A percentile compares a stretch with the other conserved stretches of the same genome.
These are phyloP conservation scores for Catalaphyllia jardinei DNA, from an alignment of 64 coral and sea anemone genomes.

Conservation along the genomic window DNA sequence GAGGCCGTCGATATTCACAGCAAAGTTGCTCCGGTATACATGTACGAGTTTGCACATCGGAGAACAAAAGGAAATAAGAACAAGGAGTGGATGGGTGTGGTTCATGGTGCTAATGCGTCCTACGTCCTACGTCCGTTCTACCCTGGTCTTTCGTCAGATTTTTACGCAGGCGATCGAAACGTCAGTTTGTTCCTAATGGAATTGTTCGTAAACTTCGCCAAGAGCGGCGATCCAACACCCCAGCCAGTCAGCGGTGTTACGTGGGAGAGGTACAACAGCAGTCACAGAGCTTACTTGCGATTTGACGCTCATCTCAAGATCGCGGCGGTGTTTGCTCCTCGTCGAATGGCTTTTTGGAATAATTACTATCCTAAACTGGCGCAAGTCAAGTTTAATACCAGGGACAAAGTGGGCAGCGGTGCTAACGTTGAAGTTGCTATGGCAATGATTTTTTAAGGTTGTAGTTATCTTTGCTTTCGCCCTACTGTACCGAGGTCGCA, in stretches of 20 bases:
- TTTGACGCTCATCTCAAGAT: conserved; percentile 24
- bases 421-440: not conserved
- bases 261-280: conserved; percentile 34
- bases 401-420: not conserved
- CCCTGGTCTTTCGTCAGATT: conserved; percentile 7
- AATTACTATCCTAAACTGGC: conserved; percentile 53
- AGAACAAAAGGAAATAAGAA: conserved; percentile 46
- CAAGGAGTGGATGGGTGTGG: conserved; percentile 57
- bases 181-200: conserved; percentile 54
- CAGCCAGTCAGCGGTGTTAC: conserved; percentile 23
- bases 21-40: conserved; percentile 34
- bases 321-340: conserved; percentile 8
- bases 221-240: conserved; percentile 43
- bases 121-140: conserved; percentile 41
- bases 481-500: too few species aligned
- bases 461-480: not conserved
- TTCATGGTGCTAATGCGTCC: conserved; percentile 44
- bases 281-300: conserved; percentile 13
- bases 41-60: conserved; percentile 58
- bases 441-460: not conserved
- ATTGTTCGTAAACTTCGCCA: conserved; percentile 63
- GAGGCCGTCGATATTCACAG: conserved; percentile 54
- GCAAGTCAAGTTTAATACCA: not conserved
- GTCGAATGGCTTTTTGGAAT: conserved; percentile 62
- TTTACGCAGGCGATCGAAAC: conserved; percentile 41